Base-by-base conservation (phyloP, 2,888 invertebrate species). In the Coenonympha glycerion region DNA sequence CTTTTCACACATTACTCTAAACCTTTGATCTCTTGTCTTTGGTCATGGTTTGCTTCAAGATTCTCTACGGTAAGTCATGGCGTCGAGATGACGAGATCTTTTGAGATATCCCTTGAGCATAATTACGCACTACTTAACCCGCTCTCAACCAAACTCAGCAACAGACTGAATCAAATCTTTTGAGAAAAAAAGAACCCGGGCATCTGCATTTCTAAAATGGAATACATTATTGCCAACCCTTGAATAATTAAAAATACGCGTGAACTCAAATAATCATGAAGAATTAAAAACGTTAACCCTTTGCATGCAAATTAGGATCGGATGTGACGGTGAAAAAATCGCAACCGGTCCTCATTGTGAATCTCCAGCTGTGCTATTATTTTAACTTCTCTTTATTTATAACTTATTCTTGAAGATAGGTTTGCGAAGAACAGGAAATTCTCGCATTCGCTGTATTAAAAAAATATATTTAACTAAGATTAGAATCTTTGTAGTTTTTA, bases 201-300 rank as follows among this genome's bases (percentile, higher is more conserved):
- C 71, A 68, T 77, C 71, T 70, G 68, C 65, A 70, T 74, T 78
- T 73, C 62, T 68, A 69, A 73, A 73, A 68, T 61, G 63, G 83
- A 76, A 84, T 79, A 84, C 68, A 82, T 85, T 84, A 79, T 58
- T 58, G 54, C 60, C 65, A 68, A 84, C 86, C 87, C 87, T 79
- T 84, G 84, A 79, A 87, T 84, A 87, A 87, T 87, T 87, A 87
- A 84, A 86, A 84, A 83, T 83, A 84, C 81, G 81, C 85, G 85
- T 79, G 83, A 78, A 79, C 73, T 69, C 76, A 81, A 82, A 86
- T 82, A 83, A 78, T 82, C 80, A 77, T 71, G 72, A 82, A 78
- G 83, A 80, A 70, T 85, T 84, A 39, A 39, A 39, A 39, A 39
- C 24, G 39, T 39, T 39, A 85, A 85, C 86, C 87, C 87, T 81